Conservation (phyloP, 1,140 invertebrate species). For the Trachymyrmex cornetzi region DNA sequence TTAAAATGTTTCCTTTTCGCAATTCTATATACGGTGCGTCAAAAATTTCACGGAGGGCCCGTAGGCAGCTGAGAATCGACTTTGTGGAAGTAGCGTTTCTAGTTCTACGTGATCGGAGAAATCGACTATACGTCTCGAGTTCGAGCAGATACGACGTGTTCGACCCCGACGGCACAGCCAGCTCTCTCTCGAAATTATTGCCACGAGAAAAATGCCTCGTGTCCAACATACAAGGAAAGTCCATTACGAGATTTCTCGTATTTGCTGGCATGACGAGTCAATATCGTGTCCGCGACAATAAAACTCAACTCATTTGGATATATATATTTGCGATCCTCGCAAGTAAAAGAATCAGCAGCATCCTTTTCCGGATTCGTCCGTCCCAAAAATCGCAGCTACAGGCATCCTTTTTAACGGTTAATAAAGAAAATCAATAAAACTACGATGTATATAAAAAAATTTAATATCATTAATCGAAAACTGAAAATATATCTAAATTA, state of each 20-base stretch:
- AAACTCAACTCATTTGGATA: slow-evolving; percentile 54
- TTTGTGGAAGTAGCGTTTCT: slow-evolving; percentile 61
- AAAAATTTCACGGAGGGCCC: slow-evolving; percentile 34
- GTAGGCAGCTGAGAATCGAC: slow-evolving; percentile 54
- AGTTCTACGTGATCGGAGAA: slow-evolving; percentile 74
- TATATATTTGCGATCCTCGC: background rate
- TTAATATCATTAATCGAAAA: background rate
- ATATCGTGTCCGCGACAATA: slow-evolving; percentile 25
- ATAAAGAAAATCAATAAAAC: background rate
- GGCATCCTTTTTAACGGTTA: background rate
- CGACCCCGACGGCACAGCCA: slow-evolving; percentile 40
- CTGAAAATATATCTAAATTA: background rate
- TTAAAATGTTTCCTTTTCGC: slow-evolving; percentile 46
- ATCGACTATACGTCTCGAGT: slow-evolving; percentile 69
- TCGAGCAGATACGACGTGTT: slow-evolving; percentile 52
- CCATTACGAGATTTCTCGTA: slow-evolving; percentile 71
- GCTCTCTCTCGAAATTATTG: slow-evolving; percentile 73
- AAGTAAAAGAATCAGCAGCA: background rate
- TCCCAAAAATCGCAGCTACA: background rate
- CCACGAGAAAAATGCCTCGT: slow-evolving; percentile 69
- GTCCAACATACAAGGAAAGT: slow-evolving; percentile 71
- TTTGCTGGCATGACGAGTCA: slow-evolving; percentile 59
- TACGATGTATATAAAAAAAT: background rate
- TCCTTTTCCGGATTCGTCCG: background rate
- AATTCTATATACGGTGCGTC: slow-evolving; percentile 17